Evolutionary conservation across 2,797 vertebrate species (phyloP).

Genomic region (Pogonophryne albipinna): DNA sequence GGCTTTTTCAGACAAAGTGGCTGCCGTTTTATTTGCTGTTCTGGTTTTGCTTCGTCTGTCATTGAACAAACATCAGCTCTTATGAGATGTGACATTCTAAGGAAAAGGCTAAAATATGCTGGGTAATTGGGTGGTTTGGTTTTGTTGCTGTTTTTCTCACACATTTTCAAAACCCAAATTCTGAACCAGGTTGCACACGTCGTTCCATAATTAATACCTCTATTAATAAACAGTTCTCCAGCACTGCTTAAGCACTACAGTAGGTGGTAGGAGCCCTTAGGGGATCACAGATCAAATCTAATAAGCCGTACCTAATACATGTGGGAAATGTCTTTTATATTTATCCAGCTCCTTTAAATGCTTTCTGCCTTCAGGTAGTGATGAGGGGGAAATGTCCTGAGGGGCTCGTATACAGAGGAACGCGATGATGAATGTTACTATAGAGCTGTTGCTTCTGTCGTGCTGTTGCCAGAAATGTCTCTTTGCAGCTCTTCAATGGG

Average conservation of each 20-base stretch:
- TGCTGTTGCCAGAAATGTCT: slow-evolving; percentile 56
- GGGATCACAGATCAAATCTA: slow-evolving; percentile 78
- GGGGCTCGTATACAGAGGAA: slow-evolving; percentile 51
- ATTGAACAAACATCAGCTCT: slow-evolving; percentile 25
- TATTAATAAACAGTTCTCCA: slow-evolving; percentile 68
- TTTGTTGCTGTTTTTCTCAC: slow-evolving; percentile 17
- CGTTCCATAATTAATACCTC: slow-evolving; percentile 63
- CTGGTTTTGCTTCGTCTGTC: slow-evolving; percentile 35
- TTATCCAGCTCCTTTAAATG: slow-evolving; percentile 70
- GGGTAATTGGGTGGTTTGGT: slow-evolving; percentile 25
- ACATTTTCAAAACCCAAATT: slow-evolving; percentile 41
- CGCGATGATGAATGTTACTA: slow-evolving; percentile 22
- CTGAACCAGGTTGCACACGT: slow-evolving; percentile 23
- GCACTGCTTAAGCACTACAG: slow-evolving; percentile 60
- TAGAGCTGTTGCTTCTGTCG: slow-evolving; percentile 45
- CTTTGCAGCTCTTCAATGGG: slow-evolving; percentile 41
- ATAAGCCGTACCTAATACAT: slow-evolving; percentile 73
- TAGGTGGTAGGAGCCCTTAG: slow-evolving; percentile 61
- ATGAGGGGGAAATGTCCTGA: slow-evolving; percentile 56
- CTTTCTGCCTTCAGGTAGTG: slow-evolving; percentile 69
- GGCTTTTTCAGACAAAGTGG: slow-evolving; percentile 35
- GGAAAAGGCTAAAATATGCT: slow-evolving; percentile 30
- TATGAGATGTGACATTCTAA: slow-evolving; percentile 14
- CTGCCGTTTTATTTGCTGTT: slow-evolving; percentile 18
- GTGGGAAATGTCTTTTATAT: slow-evolving; percentile 76